phyloP scores from a whole-genome alignment of 1,140 invertebrate genomes.

The Carposina sasakii region DNA sequence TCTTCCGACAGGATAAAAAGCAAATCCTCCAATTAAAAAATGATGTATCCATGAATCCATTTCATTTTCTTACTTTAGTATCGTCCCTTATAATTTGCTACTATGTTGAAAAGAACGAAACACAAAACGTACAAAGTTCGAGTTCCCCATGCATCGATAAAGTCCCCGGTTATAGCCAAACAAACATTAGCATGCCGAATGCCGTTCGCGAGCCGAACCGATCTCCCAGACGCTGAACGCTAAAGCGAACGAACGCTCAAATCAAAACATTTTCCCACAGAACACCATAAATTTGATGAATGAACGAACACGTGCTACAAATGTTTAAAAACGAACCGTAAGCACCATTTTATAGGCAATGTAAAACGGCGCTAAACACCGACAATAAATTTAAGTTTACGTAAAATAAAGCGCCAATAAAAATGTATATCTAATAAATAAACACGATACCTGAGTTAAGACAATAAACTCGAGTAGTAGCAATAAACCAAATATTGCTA shows the following conservation, averaged over 20 bases:
- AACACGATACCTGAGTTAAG: slow-evolving; percentile 69
- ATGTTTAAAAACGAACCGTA: slow-evolving; percentile 68
- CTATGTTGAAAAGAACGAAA: no score
- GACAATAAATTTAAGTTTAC: slow-evolving; percentile 71
- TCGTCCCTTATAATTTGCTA: no score
- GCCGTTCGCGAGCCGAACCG: slow-evolving; percentile 19
- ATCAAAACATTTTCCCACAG: slow-evolving; percentile 67
- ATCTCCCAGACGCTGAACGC: slow-evolving; percentile 14
- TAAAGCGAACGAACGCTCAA: slow-evolving; percentile 25
- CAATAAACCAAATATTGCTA: slow-evolving; percentile 69
- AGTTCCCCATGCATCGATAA: no score
- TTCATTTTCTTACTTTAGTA: no score
- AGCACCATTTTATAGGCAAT: slow-evolving; percentile 70
- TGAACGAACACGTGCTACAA: slow-evolving; percentile 69
- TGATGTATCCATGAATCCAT: no score
- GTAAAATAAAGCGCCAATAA: slow-evolving; percentile 71
- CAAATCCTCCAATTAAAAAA: no score
- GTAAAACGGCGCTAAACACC: slow-evolving; percentile 67
- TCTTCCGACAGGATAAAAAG: no score
- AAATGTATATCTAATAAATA: slow-evolving; percentile 73
- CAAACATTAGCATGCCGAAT: slow-evolving; percentile 14
- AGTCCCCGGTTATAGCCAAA: slow-evolving; percentile 18
- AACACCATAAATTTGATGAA: slow-evolving; percentile 70
- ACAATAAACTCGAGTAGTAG: slow-evolving; percentile 67
- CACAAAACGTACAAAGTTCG: no score